A percentile compares a stretch with the other conserved stretches of the same genome.
These are phyloP conservation scores for Salpingus planirostris DNA, from an alignment of 2,888 invertebrate species.

Conservation along the genomic window DNA sequence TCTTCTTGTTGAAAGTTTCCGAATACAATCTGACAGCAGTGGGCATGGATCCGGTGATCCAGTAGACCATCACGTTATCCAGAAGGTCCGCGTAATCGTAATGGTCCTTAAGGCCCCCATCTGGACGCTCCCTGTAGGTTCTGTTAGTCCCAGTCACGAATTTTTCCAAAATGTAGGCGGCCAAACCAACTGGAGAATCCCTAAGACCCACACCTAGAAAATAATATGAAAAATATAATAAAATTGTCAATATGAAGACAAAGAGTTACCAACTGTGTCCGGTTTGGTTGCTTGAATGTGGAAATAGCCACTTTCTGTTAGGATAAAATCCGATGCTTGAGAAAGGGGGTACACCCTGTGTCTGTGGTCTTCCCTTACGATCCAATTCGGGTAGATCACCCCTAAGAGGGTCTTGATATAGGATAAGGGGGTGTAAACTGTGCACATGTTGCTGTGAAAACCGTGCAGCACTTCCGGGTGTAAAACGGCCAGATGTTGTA, in stretches of 20 bases:
- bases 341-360: constrained; percentile 47
- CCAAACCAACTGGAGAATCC: constrained; percentile 77
- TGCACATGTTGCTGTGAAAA: constrained; percentile 55
- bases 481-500: constrained; percentile 50
- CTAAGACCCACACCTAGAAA: constrained; percentile 55
- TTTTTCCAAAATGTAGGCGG: constrained; percentile 86
- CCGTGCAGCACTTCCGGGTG: constrained; percentile 53
- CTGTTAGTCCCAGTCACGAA: constrained; percentile 66
- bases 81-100: constrained; percentile 62
- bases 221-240: too few species aligned
- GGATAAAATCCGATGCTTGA: constrained; percentile 34
- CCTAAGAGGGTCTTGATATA: constrained; percentile 41
- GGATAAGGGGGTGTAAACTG: constrained; percentile 27
- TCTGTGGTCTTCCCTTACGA: constrained; percentile 40
- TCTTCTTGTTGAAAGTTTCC: constrained; percentile 44
- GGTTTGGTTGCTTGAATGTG: constrained; percentile 85
- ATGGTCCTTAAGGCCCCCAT: constrained; percentile 58
- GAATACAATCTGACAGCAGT: constrained; percentile 68
- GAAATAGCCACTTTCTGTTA: constrained; percentile 53
- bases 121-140: constrained; percentile 41
- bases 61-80: constrained; percentile 76
- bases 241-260: too few species aligned
- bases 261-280: constrained; percentile 79
- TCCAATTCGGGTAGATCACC: constrained; percentile 46
- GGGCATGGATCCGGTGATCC: constrained; percentile 61